Conservation (phyloP, 1,140 invertebrate species). For the Eueides isabella region DNA sequence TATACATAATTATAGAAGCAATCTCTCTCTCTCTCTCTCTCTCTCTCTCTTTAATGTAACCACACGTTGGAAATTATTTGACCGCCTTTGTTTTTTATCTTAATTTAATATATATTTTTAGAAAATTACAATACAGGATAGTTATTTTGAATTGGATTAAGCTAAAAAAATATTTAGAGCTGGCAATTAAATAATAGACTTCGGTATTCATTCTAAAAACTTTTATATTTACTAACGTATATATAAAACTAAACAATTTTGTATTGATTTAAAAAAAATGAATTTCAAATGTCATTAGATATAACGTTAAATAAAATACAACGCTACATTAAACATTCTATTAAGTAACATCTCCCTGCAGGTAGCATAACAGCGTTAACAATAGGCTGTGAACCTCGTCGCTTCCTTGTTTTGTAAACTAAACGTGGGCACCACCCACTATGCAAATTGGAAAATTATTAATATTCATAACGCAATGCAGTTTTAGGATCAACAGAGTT, state of each 20-base stretch:
- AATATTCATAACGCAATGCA: not conserved
- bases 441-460: conserved; percentile 7
- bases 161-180: too few relatives aligned
- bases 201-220: too few relatives aligned
- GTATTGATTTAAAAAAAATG: not conserved
- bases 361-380: conserved; percentile 5
- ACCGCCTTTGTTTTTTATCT: too few relatives aligned
- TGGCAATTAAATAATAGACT: too few relatives aligned
- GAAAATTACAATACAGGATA: too few relatives aligned
- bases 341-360: conserved; percentile 5
- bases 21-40: too few relatives aligned
- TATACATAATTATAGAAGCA: too few relatives aligned
- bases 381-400: conserved; percentile 1
- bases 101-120: too few relatives aligned
- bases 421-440: not conserved
- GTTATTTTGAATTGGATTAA: too few relatives aligned
- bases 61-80: too few relatives aligned
- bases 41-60: too few relatives aligned
- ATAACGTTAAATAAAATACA: not conserved
- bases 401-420: conserved; percentile 6
- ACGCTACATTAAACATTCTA: not conserved
- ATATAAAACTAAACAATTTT: not conserved
- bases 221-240: too few relatives aligned
- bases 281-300: not conserved
- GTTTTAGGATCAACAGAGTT: not conserved